A percentile compares a stretch with the other conserved stretches of the same genome.
Evolutionary conservation across 2,888 invertebrate genomes (phyloP).

Genomic region (Anthophora plumipes): DNA sequence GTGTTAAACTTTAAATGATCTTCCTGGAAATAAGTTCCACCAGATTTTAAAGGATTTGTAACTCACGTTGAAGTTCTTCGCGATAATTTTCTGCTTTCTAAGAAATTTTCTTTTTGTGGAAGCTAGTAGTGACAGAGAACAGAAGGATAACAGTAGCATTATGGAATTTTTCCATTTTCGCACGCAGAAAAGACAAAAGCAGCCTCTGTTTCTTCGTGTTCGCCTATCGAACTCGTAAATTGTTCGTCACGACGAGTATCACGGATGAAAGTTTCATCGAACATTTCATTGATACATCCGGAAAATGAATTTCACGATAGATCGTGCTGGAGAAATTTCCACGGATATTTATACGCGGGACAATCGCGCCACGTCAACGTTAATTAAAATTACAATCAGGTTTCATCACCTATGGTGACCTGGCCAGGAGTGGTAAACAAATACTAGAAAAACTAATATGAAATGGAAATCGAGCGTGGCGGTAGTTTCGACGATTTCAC

Average conservation of each 20-base stretch:
- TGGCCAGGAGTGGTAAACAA: neutral
- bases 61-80: too few species aligned
- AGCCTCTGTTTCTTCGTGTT: neutral
- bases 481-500: neutral
- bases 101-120: too few species aligned
- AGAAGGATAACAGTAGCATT: too few species aligned
- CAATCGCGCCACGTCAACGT: neutral
- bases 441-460: constrained; percentile 6
- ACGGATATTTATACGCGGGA: neutral
- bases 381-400: constrained; percentile 41
- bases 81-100: too few species aligned
- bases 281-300: constrained; percentile 5
- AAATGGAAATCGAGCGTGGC: neutral
- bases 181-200: neutral
- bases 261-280: neutral
- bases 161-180: too few species aligned
- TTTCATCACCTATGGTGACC: neutral
- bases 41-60: too few species aligned
- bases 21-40: too few species aligned
- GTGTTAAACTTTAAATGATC: too few species aligned
- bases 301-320: constrained; percentile 12
- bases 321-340: neutral
- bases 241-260: neutral
- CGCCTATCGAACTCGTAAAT: neutral
- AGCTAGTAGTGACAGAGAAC: too few species aligned